Evolutionary conservation across 2,113 vertebrate species (phyloP), one percentile per base, ranked within the genome.

Genomic region (Aramus guarauna): DNA sequence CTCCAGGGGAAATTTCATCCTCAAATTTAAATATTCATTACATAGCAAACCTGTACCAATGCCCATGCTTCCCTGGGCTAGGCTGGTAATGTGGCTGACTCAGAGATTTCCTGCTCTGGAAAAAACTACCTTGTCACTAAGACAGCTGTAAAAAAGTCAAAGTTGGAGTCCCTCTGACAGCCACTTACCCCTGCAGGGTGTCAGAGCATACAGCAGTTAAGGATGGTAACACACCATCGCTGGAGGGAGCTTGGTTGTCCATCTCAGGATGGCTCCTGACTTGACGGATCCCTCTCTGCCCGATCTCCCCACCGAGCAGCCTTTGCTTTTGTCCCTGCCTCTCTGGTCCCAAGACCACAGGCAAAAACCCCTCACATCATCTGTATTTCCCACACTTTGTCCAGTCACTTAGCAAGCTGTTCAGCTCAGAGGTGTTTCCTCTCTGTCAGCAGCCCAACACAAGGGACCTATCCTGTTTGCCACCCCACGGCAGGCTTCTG

Each of bases 1-100:
- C 69, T 85, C 69, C 47, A 76, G 76, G 41, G 85, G 69, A 94
- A 87, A 83, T 12, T 62, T 60, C 50, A 48, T 69, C 63, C 45
- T 93, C 66, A 77, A 84, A 85, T 87, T 87, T 82, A 63, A 83
- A 76, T 77, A 91, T 71, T 91, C 62, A 68, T 87, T 91, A 56
- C 30, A 82, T 20, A 85, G 59, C 60, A 73, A 78, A 39, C 36
- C 69, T 94, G 60, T n/a, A 85, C 60, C 29, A 69, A 8, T 47
- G n/a, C 50, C 68, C n/a, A 7, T n/a, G 21, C n/a, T 58, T 72
- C 41, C 89, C 29, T 36, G 27, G 56, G 47, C 41, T 47, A 67
- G 68, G 64, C 73, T 89, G 76, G 29, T 55, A 27, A 67, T 67
- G 81, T 22, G 50, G 34, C 34, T 14, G 50, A 22, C 64, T 80